Evolutionary conservation across 2,113 vertebrate genomes (phyloP), one percentile per base, ranked within the genome.

Genomic region (Anhinga anhinga): DNA sequence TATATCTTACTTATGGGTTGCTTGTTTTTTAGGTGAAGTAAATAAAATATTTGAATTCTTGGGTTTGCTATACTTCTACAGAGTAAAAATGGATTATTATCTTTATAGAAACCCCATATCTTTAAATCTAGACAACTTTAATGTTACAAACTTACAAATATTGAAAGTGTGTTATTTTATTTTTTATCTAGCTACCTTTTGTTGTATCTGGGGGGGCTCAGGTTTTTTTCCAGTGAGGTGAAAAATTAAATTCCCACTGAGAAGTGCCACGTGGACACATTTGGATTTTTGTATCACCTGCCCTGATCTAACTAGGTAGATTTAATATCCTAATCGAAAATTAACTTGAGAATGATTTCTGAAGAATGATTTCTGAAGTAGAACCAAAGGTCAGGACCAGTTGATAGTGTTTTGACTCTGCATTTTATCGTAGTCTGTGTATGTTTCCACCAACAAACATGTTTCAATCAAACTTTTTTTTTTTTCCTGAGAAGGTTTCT

Each of bases 21-120:
- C 98, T 98, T 98, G 97, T 98, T 98, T 98, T 98, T 97, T 98
- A 98, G 98, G 95, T 98, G 95, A 98, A 88, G 95, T 97, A 98
- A 98, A 98, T 98, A 97, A 89, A 98, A 98, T 98, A 98, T 98
- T 98, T 98, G 98, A 98, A 98, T 95, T 97, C 95, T 92, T 97
- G 22, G 42, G 70, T 63, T 96, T 97, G 87, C 77, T 95, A 96
- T 91, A 95, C 40, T 88, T 96, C 42, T 82, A 44, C 30, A 52
- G 72, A 76, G 70, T 86, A 80, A 83, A 96, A 96, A 32, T 71
- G 14, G 40, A 53, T 95, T 86, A 5, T 73, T 92, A 7, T 59
- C 83, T 76, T 89, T 69, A 26, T 34, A 79, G 72, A 81, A 79
- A 61, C 8, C 45, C 44, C n/a, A 0, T 56, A 58, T 50, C 44